phyloP scores from a whole-genome alignment of 2,113 vertebrate genomes.

The Astur gentilis region DNA sequence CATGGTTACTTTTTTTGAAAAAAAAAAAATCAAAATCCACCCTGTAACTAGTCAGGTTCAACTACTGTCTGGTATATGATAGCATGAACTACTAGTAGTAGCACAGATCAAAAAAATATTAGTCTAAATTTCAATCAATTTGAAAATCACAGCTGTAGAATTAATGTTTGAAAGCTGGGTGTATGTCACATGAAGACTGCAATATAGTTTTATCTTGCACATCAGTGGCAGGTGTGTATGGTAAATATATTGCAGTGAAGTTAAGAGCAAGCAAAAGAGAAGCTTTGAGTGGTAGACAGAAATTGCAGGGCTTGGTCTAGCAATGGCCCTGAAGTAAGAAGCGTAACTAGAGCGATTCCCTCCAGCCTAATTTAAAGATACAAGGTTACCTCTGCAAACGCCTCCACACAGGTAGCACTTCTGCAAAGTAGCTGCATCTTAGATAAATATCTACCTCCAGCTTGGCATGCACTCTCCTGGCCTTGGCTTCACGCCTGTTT shows the following conservation, averaged over 20 bases:
- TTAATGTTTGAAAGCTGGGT: background rate
- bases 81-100: background rate
- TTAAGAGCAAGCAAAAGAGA: background rate
- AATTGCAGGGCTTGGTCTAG: background rate
- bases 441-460: background rate
- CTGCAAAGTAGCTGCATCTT: background rate
- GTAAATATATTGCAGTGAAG: background rate
- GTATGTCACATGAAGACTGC: background rate
- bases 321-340: background rate
- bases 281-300: background rate
- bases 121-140: background rate
- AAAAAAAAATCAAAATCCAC: background rate
- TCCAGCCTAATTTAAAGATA: background rate
- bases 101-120: background rate
- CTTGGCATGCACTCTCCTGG: background rate
- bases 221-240: background rate
- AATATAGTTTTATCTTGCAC: background rate
- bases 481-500: background rate
- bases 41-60: background rate
- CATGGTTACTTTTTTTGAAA: background rate
- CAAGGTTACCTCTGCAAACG: background rate
- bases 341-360: background rate
- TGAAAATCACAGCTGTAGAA: background rate
- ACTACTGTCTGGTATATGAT: background rate
- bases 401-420: background rate